phyloP scores from a whole-genome alignment of 1,140 invertebrate genomes.

The Sitobion miscanthi region DNA sequence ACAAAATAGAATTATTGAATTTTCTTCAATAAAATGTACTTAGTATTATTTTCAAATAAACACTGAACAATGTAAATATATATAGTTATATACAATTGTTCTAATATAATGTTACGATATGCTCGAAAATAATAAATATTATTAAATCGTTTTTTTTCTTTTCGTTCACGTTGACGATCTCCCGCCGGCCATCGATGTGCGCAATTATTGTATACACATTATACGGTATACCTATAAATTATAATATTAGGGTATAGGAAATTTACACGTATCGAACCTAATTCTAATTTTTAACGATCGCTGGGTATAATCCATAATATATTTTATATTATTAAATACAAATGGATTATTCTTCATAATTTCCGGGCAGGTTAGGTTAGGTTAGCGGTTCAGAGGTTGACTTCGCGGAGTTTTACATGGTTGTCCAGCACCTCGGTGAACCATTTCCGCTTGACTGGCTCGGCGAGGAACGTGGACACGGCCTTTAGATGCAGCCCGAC shows the following conservation, averaged over 20 bases:
- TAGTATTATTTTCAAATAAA: no score
- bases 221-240: no score
- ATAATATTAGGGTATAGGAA: no score
- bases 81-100: neutral
- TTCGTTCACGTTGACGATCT: neutral
- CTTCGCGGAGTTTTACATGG: constrained; percentile 31
- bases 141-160: neutral
- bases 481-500: constrained; percentile 28
- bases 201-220: no score
- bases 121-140: neutral
- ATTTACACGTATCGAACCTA: no score
- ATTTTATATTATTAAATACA: neutral
- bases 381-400: neutral
- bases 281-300: no score
- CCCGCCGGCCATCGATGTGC: no score
- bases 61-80: no score
- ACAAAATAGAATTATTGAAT: neutral
- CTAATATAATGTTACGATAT: neutral
- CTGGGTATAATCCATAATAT: no score
- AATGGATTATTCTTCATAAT: neutral
- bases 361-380: no score
- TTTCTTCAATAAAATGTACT: neutral
- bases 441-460: constrained; percentile 25
- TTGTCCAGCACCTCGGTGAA: constrained; percentile 38
- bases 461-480: neutral